Evolutionary conservation across 1,140 invertebrate genomes (phyloP).

Genomic region (Riptortus pedestris): DNA sequence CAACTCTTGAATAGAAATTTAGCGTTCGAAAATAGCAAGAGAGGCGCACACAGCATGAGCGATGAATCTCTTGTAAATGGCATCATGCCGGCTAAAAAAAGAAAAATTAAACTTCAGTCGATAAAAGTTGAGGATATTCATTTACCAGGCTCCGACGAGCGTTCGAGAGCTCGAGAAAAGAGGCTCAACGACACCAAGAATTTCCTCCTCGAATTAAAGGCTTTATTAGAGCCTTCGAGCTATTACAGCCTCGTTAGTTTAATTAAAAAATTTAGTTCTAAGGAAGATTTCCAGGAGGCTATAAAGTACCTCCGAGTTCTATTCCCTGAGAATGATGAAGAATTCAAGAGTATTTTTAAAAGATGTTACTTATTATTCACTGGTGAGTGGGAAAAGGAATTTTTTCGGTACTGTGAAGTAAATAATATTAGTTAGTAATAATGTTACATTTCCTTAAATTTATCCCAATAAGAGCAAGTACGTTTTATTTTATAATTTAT

Average conservation of each 20-base stretch:
- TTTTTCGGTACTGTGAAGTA: not conserved
- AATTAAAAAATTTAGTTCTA: slow-evolving; percentile 5
- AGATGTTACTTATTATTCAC: slow-evolving; percentile 8
- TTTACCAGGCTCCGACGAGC: not conserved
- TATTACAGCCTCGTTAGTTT: not conserved
- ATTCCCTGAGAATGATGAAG: not conserved
- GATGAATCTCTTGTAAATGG: not conserved
- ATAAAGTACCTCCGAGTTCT: not conserved
- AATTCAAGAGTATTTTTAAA: slow-evolving; percentile 1
- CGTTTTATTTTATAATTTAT: too few relatives aligned
- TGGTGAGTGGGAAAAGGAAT: slow-evolving; percentile 3
- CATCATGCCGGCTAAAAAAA: not conserved
- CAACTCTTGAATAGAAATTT: too few relatives aligned
- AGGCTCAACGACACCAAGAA: slow-evolving; percentile 19
- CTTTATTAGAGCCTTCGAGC: not conserved
- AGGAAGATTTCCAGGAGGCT: slow-evolving; percentile 1
- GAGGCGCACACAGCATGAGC: too few relatives aligned
- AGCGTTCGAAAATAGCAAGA: too few relatives aligned
- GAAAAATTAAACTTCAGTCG: not conserved
- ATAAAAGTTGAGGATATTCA: not conserved
- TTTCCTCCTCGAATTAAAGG: slow-evolving; percentile 16
- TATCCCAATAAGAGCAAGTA: too few relatives aligned
- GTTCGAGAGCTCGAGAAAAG: slow-evolving; percentile 9
- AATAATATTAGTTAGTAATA: too few relatives aligned
- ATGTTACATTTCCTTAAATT: too few relatives aligned